Evolutionary conservation across 2,797 vertebrate genomes (phyloP), one percentile per base, ranked within the genome.

Genomic region (Staurois parvus): DNA sequence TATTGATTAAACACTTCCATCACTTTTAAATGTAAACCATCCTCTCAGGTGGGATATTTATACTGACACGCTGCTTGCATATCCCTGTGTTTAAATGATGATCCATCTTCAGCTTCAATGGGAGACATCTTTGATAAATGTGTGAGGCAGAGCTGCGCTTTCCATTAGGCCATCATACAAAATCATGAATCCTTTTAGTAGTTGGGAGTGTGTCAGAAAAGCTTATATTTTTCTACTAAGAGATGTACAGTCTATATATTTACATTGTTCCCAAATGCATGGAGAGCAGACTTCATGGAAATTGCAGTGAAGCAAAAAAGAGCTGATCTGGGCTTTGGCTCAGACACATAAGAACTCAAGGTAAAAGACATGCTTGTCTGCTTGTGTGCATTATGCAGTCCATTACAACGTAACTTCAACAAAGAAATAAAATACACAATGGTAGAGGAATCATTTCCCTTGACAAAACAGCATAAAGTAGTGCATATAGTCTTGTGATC

Each of bases 1-100:
- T 52, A 68, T 67, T 75, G 48, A 81, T 77, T 68, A 81, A 81
- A 76, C 79, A 67, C 29, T 81, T 80, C 42, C 45, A 81, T 40
- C 34, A 64, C 66, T 69, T 66, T 42, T 26, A 67, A 32, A 68
- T 83, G 40, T 75, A 76, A 75, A 45, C 72, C 72, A 24, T 56
- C 29, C 40, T 68, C 62, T 76, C 72, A 76, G 81, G 72, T 75
- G 62, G 42, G 48, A 83, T 68, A 83, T 75, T 76, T 67, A 75
- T 69, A 48, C 62, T 56, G 40, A 68, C 59, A 67, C 30, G 48
- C 72, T 56, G 17, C 42, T 83, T 75, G 24, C 28, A 48, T 75
- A 67, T 75, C 56, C 73, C 26, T 67, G n/a, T 42, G 73, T 75
- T 83, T 83, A 74, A 83, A 75, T n/a, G 72, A 64, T 32, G 56